Conservation (phyloP, 30 jellyfish, hydroid and myxozoan genomes). For the Turritopsis dohrnii region DNA sequence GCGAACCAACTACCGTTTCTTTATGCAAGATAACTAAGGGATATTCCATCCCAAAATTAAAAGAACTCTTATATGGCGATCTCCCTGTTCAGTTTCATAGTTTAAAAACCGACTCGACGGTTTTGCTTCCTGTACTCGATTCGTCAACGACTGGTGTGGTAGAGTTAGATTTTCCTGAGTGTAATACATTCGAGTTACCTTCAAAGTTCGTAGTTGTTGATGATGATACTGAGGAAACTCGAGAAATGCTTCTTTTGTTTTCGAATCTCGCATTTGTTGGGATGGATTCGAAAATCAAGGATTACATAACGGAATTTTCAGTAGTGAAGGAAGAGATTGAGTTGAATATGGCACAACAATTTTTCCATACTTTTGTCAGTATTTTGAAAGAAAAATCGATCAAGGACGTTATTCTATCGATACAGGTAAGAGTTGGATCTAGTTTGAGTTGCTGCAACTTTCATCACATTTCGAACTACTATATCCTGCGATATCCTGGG, state of each 20-base stretch:
- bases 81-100: neutral
- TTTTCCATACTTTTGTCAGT: neutral
- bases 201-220: neutral
- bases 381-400: neutral
- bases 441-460: no score
- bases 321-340: neutral
- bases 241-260: neutral
- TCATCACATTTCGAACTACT: no score
- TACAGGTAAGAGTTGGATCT: neutral
- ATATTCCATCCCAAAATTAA: neutral
- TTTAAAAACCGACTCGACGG: neutral
- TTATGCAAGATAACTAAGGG: neutral
- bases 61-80: neutral
- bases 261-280: neutral
- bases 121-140: neutral
- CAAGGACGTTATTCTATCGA: neutral
- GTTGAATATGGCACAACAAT: neutral
- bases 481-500: no score
- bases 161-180: neutral
- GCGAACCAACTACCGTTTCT: neutral
- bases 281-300: neutral
- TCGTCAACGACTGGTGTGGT: neutral
- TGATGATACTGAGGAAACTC: neutral
- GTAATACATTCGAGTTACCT: neutral
- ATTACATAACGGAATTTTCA: neutral